A percentile compares a stretch with the other conserved stretches of the same genome.
phyloP scores from a whole-genome alignment of 2,113 vertebrate genomes.

The Gymnorhina tibicen region DNA sequence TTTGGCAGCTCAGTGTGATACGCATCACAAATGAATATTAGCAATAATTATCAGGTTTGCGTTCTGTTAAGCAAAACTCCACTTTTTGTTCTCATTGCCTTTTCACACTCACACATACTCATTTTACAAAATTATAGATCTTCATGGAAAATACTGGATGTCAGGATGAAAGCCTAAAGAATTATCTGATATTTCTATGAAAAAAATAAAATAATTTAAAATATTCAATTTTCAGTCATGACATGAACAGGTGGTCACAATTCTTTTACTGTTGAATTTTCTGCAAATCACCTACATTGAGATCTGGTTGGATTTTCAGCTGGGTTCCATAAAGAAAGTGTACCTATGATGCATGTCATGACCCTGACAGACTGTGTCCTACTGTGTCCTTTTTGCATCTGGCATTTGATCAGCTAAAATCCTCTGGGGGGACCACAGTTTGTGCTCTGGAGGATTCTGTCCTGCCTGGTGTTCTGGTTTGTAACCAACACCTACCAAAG shows the following conservation, averaged over 20 bases:
- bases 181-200: not conserved
- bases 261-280: not conserved
- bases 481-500: not conserved
- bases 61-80: constrained; percentile 13
- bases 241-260: not conserved
- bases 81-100: constrained; percentile 7
- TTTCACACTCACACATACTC: not conserved
- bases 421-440: not conserved
- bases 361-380: not conserved
- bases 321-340: not conserved
- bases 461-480: not conserved
- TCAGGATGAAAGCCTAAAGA: not conserved
- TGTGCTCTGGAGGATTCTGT: not conserved
- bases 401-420: not conserved
- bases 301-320: not conserved
- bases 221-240: not conserved
- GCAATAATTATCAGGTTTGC: constrained; percentile 6
- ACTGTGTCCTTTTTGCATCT: not conserved
- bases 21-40: not conserved
- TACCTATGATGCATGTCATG: not conserved
- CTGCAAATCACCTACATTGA: not conserved
- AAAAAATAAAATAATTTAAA: not conserved
- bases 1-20: constrained; percentile 45
- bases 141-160: not conserved
- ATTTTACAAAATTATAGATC: constrained; percentile 9